phyloP scores from a whole-genome alignment of 2,888 invertebrate species.

The Clitarchus hookeri region DNA sequence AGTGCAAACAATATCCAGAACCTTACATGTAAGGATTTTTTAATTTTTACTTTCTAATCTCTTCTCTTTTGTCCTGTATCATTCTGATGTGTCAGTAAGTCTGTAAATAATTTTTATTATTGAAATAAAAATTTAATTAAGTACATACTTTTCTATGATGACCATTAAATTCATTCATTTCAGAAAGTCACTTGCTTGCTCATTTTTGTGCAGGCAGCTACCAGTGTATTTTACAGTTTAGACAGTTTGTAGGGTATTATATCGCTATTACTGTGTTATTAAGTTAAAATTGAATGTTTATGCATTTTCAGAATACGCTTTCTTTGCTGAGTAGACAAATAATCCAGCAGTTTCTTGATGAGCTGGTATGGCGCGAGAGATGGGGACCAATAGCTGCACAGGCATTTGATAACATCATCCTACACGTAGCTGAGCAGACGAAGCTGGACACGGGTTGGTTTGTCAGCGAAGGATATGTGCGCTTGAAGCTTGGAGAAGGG shows the following conservation, averaged over 20 bases:
- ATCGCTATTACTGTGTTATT: neutral
- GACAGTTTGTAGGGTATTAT: neutral
- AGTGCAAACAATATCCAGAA: no score
- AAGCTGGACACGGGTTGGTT: constrained; percentile 59
- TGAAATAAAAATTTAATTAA: no score
- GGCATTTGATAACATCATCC: constrained; percentile 80
- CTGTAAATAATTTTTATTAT: no score
- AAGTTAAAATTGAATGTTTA: neutral
- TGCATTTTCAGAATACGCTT: constrained; percentile 70
- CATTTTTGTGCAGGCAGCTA: neutral
- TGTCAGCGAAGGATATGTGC: neutral
- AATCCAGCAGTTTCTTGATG: constrained; percentile 89
- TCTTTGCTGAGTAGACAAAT: constrained; percentile 81
- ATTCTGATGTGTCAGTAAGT: no score
- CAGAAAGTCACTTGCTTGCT: no score
- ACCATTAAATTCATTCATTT: no score
- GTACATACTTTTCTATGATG: no score
- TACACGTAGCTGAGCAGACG: constrained; percentile 80
- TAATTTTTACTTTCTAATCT: no score
- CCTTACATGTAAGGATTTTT: neutral
- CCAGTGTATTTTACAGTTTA: neutral
- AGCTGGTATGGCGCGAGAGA: constrained; percentile 86
- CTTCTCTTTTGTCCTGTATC: no score
- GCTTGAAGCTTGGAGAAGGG: neutral
- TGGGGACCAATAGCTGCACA: constrained; percentile 77